Evolutionary conservation across 2,888 invertebrate genomes (phyloP), one percentile per base, ranked within the genome.

Genomic region (Caenorhabditis sp.): DNA sequence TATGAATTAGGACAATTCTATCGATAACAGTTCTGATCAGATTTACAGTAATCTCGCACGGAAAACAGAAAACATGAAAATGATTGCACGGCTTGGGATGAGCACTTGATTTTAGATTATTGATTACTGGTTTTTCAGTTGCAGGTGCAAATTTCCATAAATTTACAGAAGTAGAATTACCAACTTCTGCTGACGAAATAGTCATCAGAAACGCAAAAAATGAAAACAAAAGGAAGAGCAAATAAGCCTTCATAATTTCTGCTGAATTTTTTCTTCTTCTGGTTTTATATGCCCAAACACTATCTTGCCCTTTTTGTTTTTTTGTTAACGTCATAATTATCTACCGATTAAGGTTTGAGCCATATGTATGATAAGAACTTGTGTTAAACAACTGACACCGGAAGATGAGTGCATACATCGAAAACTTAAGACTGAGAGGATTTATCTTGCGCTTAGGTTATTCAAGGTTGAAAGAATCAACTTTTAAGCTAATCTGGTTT

Each of bases 51-150:
- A 71, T 13, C 22, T 62, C 26, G 11, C 71, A 71, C 1, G 71
- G 71, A 24, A 71, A 15, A 53, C 71, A 71, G 20, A 71, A 71
- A 0, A 62, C 37, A 26, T 55, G 53, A 37, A 61, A 71, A 11
- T n/a, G 5, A 47, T 40, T 8, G 40, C 13, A 15, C n/a, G 13
- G 28, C 9, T 58, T 28, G 13, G 9, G 18, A 6, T 40, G 6
- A 20, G 69, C 18, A 35, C 56, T 65, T 32, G 20, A n/a, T 11
- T 26, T 50, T 0, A 5, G 24, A 28, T 0, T 37, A 35, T 44
- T 64, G 2, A 37, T 51, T 13, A 32, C 20, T 24, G 3, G 35
- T 4, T 55, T 28, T 2, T 15, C 55, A 32, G n/a, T n/a, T n/a
- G n/a, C n/a, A n/a, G n/a, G n/a, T n/a, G n/a, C n/a, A n/a, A n/a